A percentile compares a stretch with the other conserved stretches of the same genome.
Evolutionary conservation across 2,797 vertebrate genomes (phyloP).

Genomic region (Ambastaia sidthimunki): DNA sequence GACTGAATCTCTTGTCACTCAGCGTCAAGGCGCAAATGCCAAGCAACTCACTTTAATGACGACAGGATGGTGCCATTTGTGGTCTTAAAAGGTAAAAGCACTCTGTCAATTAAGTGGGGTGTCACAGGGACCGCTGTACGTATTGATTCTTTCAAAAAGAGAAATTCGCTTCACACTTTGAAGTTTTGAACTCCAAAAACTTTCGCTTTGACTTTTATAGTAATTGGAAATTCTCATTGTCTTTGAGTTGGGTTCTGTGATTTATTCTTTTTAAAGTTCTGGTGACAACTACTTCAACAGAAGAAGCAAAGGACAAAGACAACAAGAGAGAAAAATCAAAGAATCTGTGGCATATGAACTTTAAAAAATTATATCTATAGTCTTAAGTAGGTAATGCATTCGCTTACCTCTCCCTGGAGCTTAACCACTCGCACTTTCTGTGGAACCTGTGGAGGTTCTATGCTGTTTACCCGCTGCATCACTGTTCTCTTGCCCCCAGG

Average conservation of each 20-base stretch:
- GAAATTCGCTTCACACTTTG: conserved; percentile 69
- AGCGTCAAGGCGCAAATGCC: conserved; percentile 77
- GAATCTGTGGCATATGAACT: conserved; percentile 21
- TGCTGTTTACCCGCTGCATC: conserved; percentile 88
- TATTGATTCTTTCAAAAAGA: conserved; percentile 77
- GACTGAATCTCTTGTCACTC: conserved; percentile 64
- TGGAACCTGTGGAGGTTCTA: conserved; percentile 78
- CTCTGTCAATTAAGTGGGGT: conserved; percentile 66
- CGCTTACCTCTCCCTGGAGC: conserved; percentile 90
- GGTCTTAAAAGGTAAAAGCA: conserved; percentile 61
- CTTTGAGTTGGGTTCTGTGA: conserved; percentile 43
- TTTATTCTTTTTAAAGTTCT: conserved; percentile 33
- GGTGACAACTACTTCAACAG: conserved; percentile 47
- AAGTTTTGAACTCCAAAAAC: conserved; percentile 69
- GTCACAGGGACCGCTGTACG: conserved; percentile 65
- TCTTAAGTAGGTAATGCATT: not conserved
- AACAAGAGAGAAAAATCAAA: conserved; percentile 43
- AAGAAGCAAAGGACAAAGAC: conserved; percentile 30
- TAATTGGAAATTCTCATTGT: conserved; percentile 52
- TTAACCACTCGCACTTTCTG: conserved; percentile 96
- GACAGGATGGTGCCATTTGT: conserved; percentile 59
- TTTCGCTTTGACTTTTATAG: conserved; percentile 70
- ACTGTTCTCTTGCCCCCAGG: conserved; percentile 91
- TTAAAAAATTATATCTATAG: conserved; percentile 57
- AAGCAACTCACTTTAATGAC: conserved; percentile 68